These are phyloP conservation scores for Alethe diademata DNA, from an alignment of 2,113 vertebrate species.

Conservation along the genomic window DNA sequence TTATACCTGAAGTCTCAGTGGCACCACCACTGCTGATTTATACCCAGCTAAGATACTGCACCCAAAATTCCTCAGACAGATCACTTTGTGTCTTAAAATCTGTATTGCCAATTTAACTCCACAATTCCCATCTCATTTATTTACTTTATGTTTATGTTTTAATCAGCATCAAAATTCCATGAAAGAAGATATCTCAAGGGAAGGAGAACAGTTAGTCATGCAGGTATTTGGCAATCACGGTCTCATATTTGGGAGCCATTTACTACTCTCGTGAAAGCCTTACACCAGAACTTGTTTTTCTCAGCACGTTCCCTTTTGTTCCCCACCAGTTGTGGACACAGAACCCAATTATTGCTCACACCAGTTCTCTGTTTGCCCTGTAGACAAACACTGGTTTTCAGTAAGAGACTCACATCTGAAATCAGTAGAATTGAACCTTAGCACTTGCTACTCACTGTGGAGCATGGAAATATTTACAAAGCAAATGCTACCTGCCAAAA, in stretches of 20 bases:
- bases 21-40: neutral
- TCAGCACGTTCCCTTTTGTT: neutral
- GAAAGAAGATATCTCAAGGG: neutral
- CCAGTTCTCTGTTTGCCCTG: slow-evolving; percentile 36
- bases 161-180: neutral
- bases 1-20: neutral
- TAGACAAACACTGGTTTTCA: slow-evolving; percentile 41
- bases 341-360: neutral
- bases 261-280: neutral
- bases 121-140: neutral
- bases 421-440: slow-evolving; percentile 29
- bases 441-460: neutral
- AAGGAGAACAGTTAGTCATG: neutral
- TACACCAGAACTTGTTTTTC: neutral
- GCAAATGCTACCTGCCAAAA: neutral
- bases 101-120: neutral
- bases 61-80: neutral
- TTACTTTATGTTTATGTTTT: neutral
- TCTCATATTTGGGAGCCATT: neutral
- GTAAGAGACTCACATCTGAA: slow-evolving; percentile 13
- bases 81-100: neutral
- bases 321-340: neutral
- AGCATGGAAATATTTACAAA: neutral
- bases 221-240: neutral
- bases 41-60: neutral